Conservation (phyloP, 1,140 invertebrate genomes). For the Uloborus diversus region DNA sequence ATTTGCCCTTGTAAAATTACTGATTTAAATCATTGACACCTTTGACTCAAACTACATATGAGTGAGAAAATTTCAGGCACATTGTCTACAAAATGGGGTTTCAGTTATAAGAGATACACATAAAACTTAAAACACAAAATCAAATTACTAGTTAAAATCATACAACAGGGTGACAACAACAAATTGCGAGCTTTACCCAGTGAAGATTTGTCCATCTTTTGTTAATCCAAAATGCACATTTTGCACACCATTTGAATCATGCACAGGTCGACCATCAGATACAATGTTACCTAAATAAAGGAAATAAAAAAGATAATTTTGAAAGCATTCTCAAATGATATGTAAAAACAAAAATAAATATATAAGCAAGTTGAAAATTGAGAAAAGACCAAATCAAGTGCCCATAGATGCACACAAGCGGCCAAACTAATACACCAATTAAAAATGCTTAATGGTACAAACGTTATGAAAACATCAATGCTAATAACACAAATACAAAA, state of each 20-base stretch:
- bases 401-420: too few species aligned
- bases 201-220: constrained; percentile 63
- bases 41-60: too few species aligned
- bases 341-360: neutral
- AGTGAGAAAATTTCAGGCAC: too few species aligned
- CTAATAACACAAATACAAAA: too few species aligned
- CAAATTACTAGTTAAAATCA: neutral
- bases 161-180: neutral
- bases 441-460: too few species aligned
- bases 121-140: neutral
- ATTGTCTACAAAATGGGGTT: too few species aligned
- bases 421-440: too few species aligned
- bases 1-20: too few species aligned
- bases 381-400: too few species aligned
- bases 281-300: constrained; percentile 64
- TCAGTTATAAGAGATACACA: too few species aligned
- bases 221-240: constrained; percentile 67
- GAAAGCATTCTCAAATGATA: neutral
- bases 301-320: neutral
- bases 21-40: too few species aligned
- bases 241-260: constrained; percentile 65
- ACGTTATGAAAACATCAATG: too few species aligned
- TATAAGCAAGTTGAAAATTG: neutral
- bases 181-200: constrained; percentile 62
- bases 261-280: constrained; percentile 63